phyloP scores from a whole-genome alignment of 2,888 invertebrate species.

The Chaitophorus viminalis region DNA sequence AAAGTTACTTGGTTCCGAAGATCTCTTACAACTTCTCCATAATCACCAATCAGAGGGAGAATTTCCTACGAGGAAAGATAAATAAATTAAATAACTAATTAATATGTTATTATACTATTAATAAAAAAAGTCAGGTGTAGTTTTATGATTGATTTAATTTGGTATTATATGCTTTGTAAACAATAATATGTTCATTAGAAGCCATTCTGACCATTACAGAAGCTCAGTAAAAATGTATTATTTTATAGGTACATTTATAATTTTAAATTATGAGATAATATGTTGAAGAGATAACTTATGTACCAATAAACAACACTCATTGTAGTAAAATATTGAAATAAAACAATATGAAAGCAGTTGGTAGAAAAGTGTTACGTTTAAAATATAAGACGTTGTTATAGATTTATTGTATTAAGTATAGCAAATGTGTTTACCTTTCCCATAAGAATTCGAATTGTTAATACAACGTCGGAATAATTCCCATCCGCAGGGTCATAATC shows the following conservation, averaged over 20 bases:
- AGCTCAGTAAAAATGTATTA: too few relatives aligned
- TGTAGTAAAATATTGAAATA: too few relatives aligned
- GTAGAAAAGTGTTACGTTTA: neutral
- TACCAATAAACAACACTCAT: too few relatives aligned
- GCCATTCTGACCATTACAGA: too few relatives aligned
- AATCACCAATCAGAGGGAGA: constrained; percentile 96
- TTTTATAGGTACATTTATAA: too few relatives aligned
- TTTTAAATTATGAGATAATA: too few relatives aligned
- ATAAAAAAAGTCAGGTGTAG: neutral
- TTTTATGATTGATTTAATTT: neutral
- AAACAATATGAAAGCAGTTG: neutral
- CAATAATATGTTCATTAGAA: neutral
- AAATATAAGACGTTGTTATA: too few relatives aligned
- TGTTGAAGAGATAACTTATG: too few relatives aligned
- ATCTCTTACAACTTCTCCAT: constrained; percentile 99
- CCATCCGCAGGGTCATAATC: constrained; percentile 52
- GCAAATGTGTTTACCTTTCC: constrained; percentile 34
- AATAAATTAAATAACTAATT: neutral
- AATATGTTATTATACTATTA: neutral
- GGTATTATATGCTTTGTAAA: neutral
- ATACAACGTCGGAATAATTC: constrained; percentile 52
- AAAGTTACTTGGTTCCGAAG: constrained; percentile 96
- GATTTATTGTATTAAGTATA: neutral
- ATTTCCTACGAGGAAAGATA: constrained; percentile 80
- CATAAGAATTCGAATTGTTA: constrained; percentile 56